Evolutionary conservation across 2,113 vertebrate genomes (phyloP), one percentile per base, ranked within the genome.

Genomic region (Mormyrus iriodes): DNA sequence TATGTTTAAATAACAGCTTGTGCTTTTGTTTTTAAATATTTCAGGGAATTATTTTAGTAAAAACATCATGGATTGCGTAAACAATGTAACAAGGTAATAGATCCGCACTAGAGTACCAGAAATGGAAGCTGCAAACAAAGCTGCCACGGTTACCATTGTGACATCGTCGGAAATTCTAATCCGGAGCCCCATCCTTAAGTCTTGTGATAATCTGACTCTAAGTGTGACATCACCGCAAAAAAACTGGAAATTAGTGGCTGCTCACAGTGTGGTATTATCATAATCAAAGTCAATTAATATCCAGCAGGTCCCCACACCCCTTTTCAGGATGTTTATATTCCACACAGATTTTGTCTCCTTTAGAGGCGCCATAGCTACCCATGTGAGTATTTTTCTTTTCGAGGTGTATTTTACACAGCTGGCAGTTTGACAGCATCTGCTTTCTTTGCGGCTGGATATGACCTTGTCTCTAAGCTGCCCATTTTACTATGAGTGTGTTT

Each of bases 41-140:
- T 73, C 61, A 69, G 39, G 42, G 35, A 27, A 46, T 69, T 88
- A 12, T 39, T 42, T 4, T 88, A 88, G 85, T 89, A 85, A 85
- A 89, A 83, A 86, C 53, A 58, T 89, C 8, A 24, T 8, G 21
- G 39, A 51, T 13, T 31, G n/a, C 55, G 35, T 86, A 86, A 86
- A 89, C 53, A 35, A 35, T 49, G 39, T n/a, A n/a, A n/a, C 82
- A 69, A 86, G 39, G 24, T 58, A 85, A 61, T 27, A 35, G 19
- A 35, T 61, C 39, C 55, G 1, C 42, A 76, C 42, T 73, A n/a
- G 3, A 13, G 15, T 21, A 44, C 58, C 44, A 46, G 42, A 19
- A n/a, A n/a, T 15, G 44, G 35, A 31, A 51, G 61, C 3, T 24
- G 13, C 4, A 1, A 35, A 49, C 42, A n/a, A 27, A 13, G 12